A percentile compares a stretch with the other conserved stretches of the same genome.
These are phyloP conservation scores for Drosophila pruinosa DNA, from an alignment of 1,140 invertebrate species.

Conservation along the genomic window DNA sequence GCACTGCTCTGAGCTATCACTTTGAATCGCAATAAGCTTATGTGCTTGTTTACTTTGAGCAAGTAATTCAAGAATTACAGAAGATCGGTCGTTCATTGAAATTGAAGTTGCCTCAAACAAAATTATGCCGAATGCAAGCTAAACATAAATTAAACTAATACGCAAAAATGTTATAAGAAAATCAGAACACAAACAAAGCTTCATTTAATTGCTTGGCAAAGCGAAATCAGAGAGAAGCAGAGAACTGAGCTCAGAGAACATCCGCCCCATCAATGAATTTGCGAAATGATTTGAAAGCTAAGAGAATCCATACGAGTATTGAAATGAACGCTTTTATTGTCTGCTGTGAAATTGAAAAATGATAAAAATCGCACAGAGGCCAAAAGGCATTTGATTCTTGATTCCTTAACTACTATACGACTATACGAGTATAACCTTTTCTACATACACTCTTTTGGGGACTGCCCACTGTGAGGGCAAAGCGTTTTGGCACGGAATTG, in stretches of 20 bases:
- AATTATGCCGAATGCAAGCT: slow-evolving; percentile 35
- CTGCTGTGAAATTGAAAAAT: slow-evolving; percentile 81
- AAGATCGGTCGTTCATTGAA: not conserved
- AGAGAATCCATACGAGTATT: slow-evolving; percentile 9
- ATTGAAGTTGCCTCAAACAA: not conserved
- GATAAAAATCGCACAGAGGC: slow-evolving; percentile 66
- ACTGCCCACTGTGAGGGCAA: slow-evolving; percentile 70
- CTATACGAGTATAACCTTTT: not conserved
- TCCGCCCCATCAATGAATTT: slow-evolving; percentile 19
- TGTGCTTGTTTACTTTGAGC: not conserved
- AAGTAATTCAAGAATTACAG: not conserved
- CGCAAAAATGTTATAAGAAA: slow-evolving; percentile 13
- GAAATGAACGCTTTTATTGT: slow-evolving; percentile 58
- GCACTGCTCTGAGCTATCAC: too few relatives aligned
- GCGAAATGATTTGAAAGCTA: slow-evolving; percentile 34
- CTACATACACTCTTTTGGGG: slow-evolving; percentile 33
- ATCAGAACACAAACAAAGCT: slow-evolving; percentile 9
- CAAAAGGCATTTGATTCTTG: slow-evolving; percentile 54
- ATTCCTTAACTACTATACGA: not conserved
- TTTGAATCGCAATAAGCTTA: too few relatives aligned
- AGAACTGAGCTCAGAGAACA: not conserved
- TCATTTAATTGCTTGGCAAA: slow-evolving; percentile 60
- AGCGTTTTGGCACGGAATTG: slow-evolving; percentile 33
- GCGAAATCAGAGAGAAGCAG: slow-evolving; percentile 27
- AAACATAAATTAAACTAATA: slow-evolving; percentile 46